Base-by-base conservation (phyloP, 2,113 vertebrate species). In the Stigmatopora nigra region DNA sequence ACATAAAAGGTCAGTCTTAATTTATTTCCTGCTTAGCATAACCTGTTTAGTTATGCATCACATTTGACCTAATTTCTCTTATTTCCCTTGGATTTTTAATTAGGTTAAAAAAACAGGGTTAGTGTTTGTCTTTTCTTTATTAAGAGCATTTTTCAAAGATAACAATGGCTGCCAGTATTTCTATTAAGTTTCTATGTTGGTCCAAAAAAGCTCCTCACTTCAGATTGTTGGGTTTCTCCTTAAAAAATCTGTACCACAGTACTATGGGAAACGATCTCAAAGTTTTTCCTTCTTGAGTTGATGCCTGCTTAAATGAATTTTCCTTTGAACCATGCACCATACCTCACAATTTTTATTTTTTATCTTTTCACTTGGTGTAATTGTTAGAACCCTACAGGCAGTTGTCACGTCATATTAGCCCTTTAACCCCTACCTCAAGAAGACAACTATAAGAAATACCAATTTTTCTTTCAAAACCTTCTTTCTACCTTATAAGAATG, bases 1-100 rank as follows among this genome's bases (percentile, higher is more conserved):
- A 78, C 73, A 14, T 71, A 56, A 85, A 88, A 90, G 90, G 90
- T 91, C 79, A 61, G 87, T 78, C 17, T 62, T 7, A 10, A 14
- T 52, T 45, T 1, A 36, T 63, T 22, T 53, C 5, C 1, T 44
- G 58, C 36, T 13, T 3, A 56, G 13, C 19, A 22, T 53, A 53
- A 25, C 19, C 0, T n/a, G 17, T 55, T 31, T 55, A 14, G 53
- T 19, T 31, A 31, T 56, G 22, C 25, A 56, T 15, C 22, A 56
- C 5, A 31, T 31, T 2, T 25, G 20, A 7, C 1, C 22, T 20
- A 10, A 17, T 20, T n/a, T n/a, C 2, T 52, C 5, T 31, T 10
- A 22, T 53, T 53, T 49, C 1, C 4, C 22, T 6, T 9, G 19
- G 13, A 15, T 1, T 6, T 56, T 56, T 31, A 56, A 53, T 10